Evolutionary conservation across 1,140 invertebrate species (phyloP).

Genomic region (Cydia amplana): DNA sequence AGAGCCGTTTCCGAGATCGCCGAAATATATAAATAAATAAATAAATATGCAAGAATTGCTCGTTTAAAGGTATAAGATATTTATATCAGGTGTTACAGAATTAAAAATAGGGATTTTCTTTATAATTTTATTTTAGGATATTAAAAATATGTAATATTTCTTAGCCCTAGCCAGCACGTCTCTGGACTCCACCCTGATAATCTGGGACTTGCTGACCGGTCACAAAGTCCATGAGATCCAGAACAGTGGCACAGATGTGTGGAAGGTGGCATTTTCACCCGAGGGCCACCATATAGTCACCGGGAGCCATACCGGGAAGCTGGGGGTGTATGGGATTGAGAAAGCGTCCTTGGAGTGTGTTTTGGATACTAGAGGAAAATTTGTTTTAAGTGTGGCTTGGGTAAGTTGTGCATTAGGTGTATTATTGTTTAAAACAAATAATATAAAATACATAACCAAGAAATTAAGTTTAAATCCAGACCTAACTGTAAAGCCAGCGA

Average conservation of each 20-base stretch:
- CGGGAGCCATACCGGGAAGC: slow-evolving; percentile 94
- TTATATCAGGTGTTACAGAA: too few species aligned
- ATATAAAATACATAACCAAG: too few species aligned
- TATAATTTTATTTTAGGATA: too few species aligned
- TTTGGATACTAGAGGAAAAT: slow-evolving; percentile 96
- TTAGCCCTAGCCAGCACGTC: slow-evolving; percentile 94
- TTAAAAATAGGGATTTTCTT: too few species aligned
- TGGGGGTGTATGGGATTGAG: slow-evolving; percentile 93
- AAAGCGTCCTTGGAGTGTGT: slow-evolving; percentile 91
- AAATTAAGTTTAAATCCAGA: too few species aligned
- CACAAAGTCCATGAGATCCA: slow-evolving; percentile 92
- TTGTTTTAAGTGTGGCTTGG: slow-evolving; percentile 96
- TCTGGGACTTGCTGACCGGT: slow-evolving; percentile 95
- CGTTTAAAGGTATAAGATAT: too few species aligned
- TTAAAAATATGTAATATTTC: slow-evolving; percentile 43
- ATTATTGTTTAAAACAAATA: too few species aligned
- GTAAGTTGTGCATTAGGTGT: slow-evolving; percentile 81
- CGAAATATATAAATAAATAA: too few species aligned
- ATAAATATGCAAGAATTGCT: too few species aligned
- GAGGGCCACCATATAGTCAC: slow-evolving; percentile 94
- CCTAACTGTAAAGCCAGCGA: too few species aligned
- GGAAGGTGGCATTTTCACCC: slow-evolving; percentile 96
- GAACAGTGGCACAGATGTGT: slow-evolving; percentile 93
- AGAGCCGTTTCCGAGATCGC: too few species aligned
- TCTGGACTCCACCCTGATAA: slow-evolving; percentile 92